These are phyloP conservation scores for Aphelenchoides avenae DNA, from an alignment of 1,140 invertebrate species.

Conservation along the genomic window DNA sequence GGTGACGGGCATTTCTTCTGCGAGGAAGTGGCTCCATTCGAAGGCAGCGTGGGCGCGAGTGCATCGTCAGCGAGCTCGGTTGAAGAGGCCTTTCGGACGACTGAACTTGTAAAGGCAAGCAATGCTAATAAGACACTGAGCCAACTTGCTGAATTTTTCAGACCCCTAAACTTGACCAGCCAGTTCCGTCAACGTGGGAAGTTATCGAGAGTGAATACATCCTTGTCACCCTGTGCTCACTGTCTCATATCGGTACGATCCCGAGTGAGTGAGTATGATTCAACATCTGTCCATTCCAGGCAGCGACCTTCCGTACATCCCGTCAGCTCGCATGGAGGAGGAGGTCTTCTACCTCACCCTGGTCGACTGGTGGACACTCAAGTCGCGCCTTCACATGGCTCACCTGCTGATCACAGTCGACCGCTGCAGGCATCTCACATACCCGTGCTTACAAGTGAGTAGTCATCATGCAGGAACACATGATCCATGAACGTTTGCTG, in stretches of 20 bases:
- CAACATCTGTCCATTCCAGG: slow-evolving; percentile 19
- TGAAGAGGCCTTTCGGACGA: slow-evolving; percentile 21
- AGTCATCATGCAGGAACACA: slow-evolving; percentile 9
- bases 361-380: slow-evolving; percentile 43
- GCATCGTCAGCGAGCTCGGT: slow-evolving; percentile 9
- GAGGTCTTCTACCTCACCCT: slow-evolving; percentile 43
- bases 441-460: slow-evolving; percentile 40
- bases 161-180: slow-evolving; percentile 35
- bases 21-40: background rate
- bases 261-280: slow-evolving; percentile 8
- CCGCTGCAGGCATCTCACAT: slow-evolving; percentile 28
- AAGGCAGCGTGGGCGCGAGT: slow-evolving; percentile 1
- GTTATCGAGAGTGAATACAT: slow-evolving; percentile 40
- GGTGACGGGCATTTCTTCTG: slow-evolving; percentile 40
- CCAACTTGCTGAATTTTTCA: slow-evolving; percentile 18
- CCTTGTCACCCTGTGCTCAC: slow-evolving; percentile 38
- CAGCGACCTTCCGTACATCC: slow-evolving; percentile 44
- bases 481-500: slow-evolving; percentile 19
- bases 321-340: slow-evolving; percentile 40
- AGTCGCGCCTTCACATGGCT: slow-evolving; percentile 44
- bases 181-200: slow-evolving; percentile 43
- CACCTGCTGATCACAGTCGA: slow-evolving; percentile 44
- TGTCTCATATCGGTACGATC: slow-evolving; percentile 46
- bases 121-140: too few species aligned
- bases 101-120: too few species aligned